phyloP scores from a whole-genome alignment of 2,113 vertebrate species.

The Mesocricetus auratus region DNA sequence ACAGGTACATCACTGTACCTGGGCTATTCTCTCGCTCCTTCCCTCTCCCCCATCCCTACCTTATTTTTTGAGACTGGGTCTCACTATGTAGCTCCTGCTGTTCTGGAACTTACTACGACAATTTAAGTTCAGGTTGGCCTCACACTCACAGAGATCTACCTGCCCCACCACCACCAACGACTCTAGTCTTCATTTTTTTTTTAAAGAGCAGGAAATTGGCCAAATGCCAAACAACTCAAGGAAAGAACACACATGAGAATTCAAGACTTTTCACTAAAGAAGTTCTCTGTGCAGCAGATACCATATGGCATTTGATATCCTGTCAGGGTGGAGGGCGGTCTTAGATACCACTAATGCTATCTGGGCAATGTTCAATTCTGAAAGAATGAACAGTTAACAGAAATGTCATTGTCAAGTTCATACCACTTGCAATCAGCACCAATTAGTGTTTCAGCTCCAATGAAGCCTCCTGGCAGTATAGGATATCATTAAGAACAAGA shows the following conservation, averaged over 20 bases:
- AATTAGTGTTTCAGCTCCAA: conserved; percentile 18
- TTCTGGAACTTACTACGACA: neutral
- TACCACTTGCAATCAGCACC: neutral
- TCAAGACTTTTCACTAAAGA: neutral
- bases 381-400: neutral
- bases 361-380: neutral
- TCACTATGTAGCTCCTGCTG: neutral
- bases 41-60: neutral
- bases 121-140: neutral
- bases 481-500: conserved; percentile 32
- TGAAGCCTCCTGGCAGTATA: neutral
- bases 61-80: neutral
- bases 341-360: neutral
- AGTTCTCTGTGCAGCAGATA: neutral
- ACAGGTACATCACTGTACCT: neutral
- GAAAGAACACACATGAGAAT: neutral
- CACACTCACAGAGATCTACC: neutral
- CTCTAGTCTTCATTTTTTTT: conserved; percentile 24
- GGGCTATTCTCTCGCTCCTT: neutral
- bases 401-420: neutral
- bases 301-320: neutral
- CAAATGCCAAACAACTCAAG: neutral
- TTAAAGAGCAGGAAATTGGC: neutral
- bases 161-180: neutral
- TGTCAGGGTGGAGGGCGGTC: neutral